Percentiles rank a stretch among this genome's conserved stretches.
These are phyloP conservation scores for Catocala sponsa DNA, from an alignment of 2,888 invertebrate genomes.

Conservation along the genomic window DNA sequence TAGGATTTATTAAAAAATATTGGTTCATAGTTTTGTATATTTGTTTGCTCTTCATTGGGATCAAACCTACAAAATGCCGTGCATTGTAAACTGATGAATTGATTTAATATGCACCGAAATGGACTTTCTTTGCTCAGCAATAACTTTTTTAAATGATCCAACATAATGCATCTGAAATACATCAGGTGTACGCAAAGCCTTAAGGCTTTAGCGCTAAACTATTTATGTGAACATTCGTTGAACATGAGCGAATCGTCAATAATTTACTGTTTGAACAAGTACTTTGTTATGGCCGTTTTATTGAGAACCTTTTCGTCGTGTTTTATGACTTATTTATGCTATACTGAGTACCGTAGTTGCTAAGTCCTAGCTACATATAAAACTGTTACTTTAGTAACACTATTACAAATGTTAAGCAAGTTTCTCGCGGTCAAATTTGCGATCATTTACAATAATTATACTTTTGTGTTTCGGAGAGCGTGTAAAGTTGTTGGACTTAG, in stretches of 20 bases:
- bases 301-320: conserved; percentile 9
- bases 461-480: too few species aligned
- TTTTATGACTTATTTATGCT: conserved; percentile 5
- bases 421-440: too few species aligned
- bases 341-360: conserved; percentile 5
- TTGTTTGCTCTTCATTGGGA: too few species aligned
- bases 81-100: too few species aligned
- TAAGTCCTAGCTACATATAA: background rate
- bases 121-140: too few species aligned
- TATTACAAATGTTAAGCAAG: too few species aligned
- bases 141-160: background rate
- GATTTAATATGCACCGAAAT: too few species aligned
- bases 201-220: conserved; percentile 8
- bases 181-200: background rate
- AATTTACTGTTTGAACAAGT: conserved; percentile 15
- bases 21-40: too few species aligned
- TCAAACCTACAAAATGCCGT: too few species aligned
- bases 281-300: conserved; percentile 6
- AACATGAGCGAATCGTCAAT: conserved; percentile 17
- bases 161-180: background rate
- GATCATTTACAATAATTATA: too few species aligned
- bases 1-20: too few species aligned
- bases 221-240: conserved; percentile 9
- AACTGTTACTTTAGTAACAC: background rate
- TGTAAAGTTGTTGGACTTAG: too few species aligned